These are phyloP conservation scores for Ciconia nigra DNA, from an alignment of 2,797 vertebrate genomes.

Conservation along the genomic window DNA sequence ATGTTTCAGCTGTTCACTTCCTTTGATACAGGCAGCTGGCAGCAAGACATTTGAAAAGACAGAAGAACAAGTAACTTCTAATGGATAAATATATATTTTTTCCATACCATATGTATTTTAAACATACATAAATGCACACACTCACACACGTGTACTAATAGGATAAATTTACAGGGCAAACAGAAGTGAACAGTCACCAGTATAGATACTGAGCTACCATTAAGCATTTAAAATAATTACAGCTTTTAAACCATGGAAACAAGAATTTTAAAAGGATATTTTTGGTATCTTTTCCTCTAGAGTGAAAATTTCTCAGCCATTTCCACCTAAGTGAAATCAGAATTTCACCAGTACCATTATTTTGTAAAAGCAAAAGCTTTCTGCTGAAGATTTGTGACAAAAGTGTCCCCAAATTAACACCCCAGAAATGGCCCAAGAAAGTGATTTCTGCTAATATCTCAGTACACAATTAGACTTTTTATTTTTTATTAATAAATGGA, in stretches of 20 bases:
- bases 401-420: background rate
- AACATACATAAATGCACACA: background rate
- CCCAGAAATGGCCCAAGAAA: background rate
- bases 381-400: background rate
- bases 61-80: slow-evolving; percentile 13
- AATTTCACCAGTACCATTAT: background rate
- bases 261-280: background rate
- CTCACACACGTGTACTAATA: background rate
- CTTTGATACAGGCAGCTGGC: slow-evolving; percentile 39
- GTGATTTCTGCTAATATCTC: background rate
- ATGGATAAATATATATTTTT: slow-evolving; percentile 26
- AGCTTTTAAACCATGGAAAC: slow-evolving; percentile 24
- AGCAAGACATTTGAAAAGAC: background rate
- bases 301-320: background rate
- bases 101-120: slow-evolving; percentile 1
- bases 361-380: background rate
- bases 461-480: background rate
- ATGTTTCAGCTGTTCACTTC: slow-evolving; percentile 36
- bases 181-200: background rate
- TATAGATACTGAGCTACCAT: background rate
- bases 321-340: background rate
- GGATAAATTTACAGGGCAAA: background rate
- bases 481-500: background rate
- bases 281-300: background rate
- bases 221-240: slow-evolving; percentile 54